Evolutionary conservation across 2,113 vertebrate species (phyloP), one percentile per base, ranked within the genome.

Genomic region (Oplegnathus fasciatus): DNA sequence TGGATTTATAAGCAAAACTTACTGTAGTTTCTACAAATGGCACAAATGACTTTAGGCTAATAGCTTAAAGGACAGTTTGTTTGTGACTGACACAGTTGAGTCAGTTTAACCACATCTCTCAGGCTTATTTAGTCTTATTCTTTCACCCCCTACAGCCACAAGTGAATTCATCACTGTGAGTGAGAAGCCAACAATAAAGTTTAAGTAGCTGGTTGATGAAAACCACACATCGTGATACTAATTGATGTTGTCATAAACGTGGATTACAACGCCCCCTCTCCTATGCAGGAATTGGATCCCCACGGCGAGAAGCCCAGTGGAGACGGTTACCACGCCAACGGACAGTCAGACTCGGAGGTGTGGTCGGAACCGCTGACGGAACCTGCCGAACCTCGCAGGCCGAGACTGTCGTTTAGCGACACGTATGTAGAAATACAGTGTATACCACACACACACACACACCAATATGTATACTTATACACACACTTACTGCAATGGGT

Each of bases 361-460:
- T 99, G 98, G 98, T 96, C 96, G 1, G 94, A 97, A 80, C 86
- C 96, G 34, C 93, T 94, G 84, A 95, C 95, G 66, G 97, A 97
- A 76, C 96, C 95, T 30, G 74, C 95, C 55, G 98, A 97, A 88
- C 91, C 96, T 65, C 95, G 96, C 81, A 96, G 98, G 93, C 97
- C 98, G 30, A 97, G 95, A 88, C 96, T 99, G 89, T 95, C 96
- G 4, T 98, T 99, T 81, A 97, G 96, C 92, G 97, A 98, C 95
- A 97, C 94, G 98, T 99, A 96, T 77, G 98, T 98, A 86, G 28
- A 82, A 50, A 65, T 1, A 30, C 14, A n/a, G 11, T 22, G 3
- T 18, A 48, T 0, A 11, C 9, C 50, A 40, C 26, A 18, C 48
- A 48, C 13, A 46, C 8, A 62, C 0, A 44, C 24, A 60, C 30